Conservation (phyloP, 2,888 invertebrate genomes). For the Sinotaia quadrata region DNA sequence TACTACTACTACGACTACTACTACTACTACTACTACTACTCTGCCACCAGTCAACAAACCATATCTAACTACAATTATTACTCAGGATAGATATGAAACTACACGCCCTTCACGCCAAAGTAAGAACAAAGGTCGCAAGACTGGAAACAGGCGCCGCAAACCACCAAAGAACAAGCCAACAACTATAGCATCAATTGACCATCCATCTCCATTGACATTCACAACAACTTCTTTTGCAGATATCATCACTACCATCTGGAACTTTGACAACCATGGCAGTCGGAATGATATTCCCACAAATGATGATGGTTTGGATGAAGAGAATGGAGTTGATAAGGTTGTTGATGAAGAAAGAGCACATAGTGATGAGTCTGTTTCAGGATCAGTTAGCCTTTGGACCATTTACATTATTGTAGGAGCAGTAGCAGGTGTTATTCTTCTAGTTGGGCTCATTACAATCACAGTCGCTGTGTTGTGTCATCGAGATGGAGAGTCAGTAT, state of each 20-base stretch:
- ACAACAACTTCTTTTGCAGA: not conserved
- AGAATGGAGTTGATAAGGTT: not conserved
- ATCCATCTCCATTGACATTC: not conserved
- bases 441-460: slow-evolving; percentile 61
- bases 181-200: slow-evolving; percentile 11
- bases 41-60: not conserved
- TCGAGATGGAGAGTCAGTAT: slow-evolving; percentile 48
- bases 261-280: slow-evolving; percentile 13
- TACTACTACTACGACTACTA: slow-evolving; percentile 31
- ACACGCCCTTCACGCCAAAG: slow-evolving; percentile 7
- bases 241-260: slow-evolving; percentile 27
- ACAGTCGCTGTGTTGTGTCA: slow-evolving; percentile 61
- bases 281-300: not conserved
- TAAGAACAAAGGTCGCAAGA: slow-evolving; percentile 26
- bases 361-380: slow-evolving; percentile 9
- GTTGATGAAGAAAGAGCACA: not conserved
- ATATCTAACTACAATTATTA: not conserved
- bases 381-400: slow-evolving; percentile 56
- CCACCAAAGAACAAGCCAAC: slow-evolving; percentile 29
- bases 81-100: slow-evolving; percentile 15
- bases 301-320: slow-evolving; percentile 1
- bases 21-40: slow-evolving; percentile 24
- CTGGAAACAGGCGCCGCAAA: slow-evolving; percentile 30
- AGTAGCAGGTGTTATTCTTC: slow-evolving; percentile 59
- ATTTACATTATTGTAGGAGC: slow-evolving; percentile 65